Evolutionary conservation across 1,140 invertebrate genomes (phyloP), one percentile per base, ranked within the genome.

Genomic region (Sitophilus oryzae): DNA sequence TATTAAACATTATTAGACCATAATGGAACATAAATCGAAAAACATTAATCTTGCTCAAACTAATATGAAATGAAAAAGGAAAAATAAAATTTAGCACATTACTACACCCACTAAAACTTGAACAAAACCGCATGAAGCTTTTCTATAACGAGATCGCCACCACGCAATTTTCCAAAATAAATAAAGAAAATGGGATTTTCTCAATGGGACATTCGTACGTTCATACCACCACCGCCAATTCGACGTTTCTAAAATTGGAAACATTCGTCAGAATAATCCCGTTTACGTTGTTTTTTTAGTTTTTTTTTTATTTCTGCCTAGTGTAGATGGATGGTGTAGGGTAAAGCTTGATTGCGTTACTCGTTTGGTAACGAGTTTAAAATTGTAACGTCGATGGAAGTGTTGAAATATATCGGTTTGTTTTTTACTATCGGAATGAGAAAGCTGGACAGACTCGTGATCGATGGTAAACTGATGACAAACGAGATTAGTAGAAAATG

Each of bases 151-250:
- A 30, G n/a, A n/a, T n/a, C 25, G 25, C 25, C 51, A 30, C 51
- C 18, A 45, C 45, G 41, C 50, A 44, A 43, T 53, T 53, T n/a
- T 53, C 51, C 16, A 53, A 46, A 46, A 53, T 45, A 52, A 52
- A 53, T 45, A 53, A 44, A 45, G 35, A 38, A 37, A 53, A 53
- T 44, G 15, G 41, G 25, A 45, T 53, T 53, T 53, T 44, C 41
- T 18, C 41, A 38, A 53, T 53, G 44, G 51, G 51, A 45, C 41
- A 45, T 53, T 53, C 51, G n/a, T n/a, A n/a, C 19, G 51, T 37
- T 53, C 51, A 46, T 46, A 53, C 9, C 9, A 19, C 42, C 51
- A 53, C 9, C 9, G 30, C 42, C 51, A 18, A 35, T 37, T 16
- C 37, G 48, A 46, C 51, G 22, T 53, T 46, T 19, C 19, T 36